Base-by-base conservation (phyloP, 2,888 invertebrate species). In the Nymphalis urticae region DNA sequence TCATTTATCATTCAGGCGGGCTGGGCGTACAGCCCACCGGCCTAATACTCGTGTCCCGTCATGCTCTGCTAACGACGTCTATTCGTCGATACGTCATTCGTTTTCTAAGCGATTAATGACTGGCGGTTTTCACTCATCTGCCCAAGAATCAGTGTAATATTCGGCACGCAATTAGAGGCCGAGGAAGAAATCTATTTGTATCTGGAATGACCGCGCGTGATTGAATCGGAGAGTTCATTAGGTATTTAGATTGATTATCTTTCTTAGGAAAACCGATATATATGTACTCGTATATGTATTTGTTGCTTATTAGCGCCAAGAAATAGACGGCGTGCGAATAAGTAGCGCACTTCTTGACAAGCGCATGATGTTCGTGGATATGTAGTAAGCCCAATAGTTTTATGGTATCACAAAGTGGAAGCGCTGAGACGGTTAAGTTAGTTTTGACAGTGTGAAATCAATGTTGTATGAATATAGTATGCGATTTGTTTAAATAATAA, bases 1-100 rank as follows among this genome's bases (percentile, higher is more conserved):
- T 69, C 66, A 71, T 71, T 66, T 66, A 71, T 71, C 64, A 71
- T 71, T 64, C 54, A 69, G 51, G 47, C 63, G 66, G 53, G 53
- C 53, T 53, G 21, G 21, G 53, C 53, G 21, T 10, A 8, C 27
- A n/a, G 8, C 48, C 68, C 53, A 42, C 53, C 65, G 62, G 59
- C 58, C 58, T 58, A 58, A 58, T 58, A 58, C 58, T 42, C 58
- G 42, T 58, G 58, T 58, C 58, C 36, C 58, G 58, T 66, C 70
- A 66, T 60, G 70, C 60, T 66, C 63, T 59, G 68, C 64, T 66
- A 66, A 66, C 66, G 70, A 66, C 66, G 66, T 66, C 63, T 66
- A 61, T 62, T 60, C 59, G 17, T 58, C 48, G 69, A 70, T 70
- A 63, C 60, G 32, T 66, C 65, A 58, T 65, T 59, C 59, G 50